These are phyloP conservation scores for Leucophora obtusa DNA, from an alignment of 2,888 invertebrate species.

Conservation along the genomic window DNA sequence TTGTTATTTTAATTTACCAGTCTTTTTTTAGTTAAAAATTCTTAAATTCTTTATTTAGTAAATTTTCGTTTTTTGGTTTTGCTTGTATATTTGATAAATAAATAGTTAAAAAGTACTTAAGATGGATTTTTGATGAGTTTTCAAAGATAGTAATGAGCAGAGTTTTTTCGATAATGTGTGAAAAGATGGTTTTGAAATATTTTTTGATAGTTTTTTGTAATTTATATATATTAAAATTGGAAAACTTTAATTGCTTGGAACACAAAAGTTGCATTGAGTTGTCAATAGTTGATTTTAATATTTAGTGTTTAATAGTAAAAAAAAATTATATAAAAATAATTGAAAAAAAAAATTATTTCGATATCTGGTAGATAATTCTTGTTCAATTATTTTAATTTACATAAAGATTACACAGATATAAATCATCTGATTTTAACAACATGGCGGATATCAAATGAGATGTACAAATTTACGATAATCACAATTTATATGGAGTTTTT, in stretches of 20 bases:
- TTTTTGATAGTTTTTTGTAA: constrained; percentile 35
- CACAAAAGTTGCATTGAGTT: constrained; percentile 58
- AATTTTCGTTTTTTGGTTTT: neutral
- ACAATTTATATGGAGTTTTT: too few relatives aligned
- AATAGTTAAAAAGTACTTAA: neutral
- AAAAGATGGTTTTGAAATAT: constrained; percentile 3
- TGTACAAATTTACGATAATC: too few relatives aligned
- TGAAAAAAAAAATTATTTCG: constrained; percentile 3
- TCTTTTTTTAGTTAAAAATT: neutral
- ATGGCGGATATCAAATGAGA: too few relatives aligned
- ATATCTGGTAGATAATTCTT: neutral
- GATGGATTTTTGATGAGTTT: neutral
- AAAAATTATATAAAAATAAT: constrained; percentile 3
- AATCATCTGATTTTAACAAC: too few relatives aligned
- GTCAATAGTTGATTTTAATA: constrained; percentile 42
- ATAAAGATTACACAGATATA: too few relatives aligned
- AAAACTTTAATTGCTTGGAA: constrained; percentile 60
- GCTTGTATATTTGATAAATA: neutral
- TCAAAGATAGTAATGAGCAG: constrained; percentile 3
- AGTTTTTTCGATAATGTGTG: constrained; percentile 19
- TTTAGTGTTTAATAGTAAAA: constrained; percentile 8
- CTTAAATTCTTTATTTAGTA: neutral
- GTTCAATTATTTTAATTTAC: neutral
- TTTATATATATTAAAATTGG: constrained; percentile 45
- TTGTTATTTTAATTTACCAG: too few relatives aligned